Percentiles rank a stretch among this genome's conserved stretches.
phyloP scores from a whole-genome alignment of 2,797 vertebrate species.

The Anas bahamensis region DNA sequence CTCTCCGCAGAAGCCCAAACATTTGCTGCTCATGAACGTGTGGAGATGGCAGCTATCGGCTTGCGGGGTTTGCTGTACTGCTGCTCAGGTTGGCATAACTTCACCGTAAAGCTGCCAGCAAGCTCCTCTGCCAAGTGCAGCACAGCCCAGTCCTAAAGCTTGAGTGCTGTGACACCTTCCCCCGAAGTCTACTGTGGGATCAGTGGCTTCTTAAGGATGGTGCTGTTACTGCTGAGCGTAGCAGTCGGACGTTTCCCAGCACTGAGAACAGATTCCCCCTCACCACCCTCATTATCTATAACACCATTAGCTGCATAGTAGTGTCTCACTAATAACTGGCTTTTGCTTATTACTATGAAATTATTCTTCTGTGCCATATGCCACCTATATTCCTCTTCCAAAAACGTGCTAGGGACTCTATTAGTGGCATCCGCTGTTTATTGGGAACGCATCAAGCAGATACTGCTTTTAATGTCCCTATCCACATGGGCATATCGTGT shows the following conservation, averaged over 20 bases:
- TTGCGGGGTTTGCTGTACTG: neutral
- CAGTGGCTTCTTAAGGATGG: neutral
- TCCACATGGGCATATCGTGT: neutral
- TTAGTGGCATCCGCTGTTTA: conserved; percentile 43
- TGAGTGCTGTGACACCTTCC: neutral
- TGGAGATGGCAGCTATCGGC: neutral
- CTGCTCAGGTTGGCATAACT: conserved; percentile 3
- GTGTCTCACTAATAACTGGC: conserved; percentile 12
- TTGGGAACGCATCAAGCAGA: conserved; percentile 28
- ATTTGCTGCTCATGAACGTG: rapidly evolving
- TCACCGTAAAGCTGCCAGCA: neutral
- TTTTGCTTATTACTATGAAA: conserved; percentile 47
- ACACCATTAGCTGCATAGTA: conserved; percentile 11
- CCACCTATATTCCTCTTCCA: conserved; percentile 43
- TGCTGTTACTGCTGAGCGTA: neutral
- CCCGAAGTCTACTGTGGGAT: neutral
- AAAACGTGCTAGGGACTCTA: conserved; percentile 30
- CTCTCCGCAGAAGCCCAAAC: neutral
- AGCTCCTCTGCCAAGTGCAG: neutral
- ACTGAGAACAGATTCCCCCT: conserved; percentile 3
- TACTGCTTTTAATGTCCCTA: conserved; percentile 33
- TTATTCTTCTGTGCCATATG: conserved; percentile 53
- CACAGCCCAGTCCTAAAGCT: neutral
- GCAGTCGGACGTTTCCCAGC: neutral
- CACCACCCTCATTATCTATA: conserved; percentile 11